Percentiles rank a stretch among this genome's conserved stretches.
Evolutionary conservation across 1,140 invertebrate species (phyloP).

Genomic region (Oppia nitens): DNA sequence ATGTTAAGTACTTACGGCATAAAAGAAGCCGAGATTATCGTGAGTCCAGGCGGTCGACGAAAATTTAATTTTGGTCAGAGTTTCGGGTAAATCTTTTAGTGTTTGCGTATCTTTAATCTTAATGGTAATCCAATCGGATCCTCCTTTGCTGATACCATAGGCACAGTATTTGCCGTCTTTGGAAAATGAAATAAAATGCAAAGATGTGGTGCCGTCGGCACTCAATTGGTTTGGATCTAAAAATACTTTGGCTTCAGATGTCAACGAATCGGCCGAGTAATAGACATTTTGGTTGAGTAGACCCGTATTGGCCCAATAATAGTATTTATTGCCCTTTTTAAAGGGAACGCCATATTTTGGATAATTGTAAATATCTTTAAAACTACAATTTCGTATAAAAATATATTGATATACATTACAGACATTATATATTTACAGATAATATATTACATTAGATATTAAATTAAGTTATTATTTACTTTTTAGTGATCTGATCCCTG

Average conservation of each 20-base stretch:
- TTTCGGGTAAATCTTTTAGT: constrained; percentile 67
- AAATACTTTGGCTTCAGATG: constrained; percentile 57
- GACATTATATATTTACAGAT: background rate
- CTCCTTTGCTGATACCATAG: constrained; percentile 75
- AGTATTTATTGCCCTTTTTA: constrained; percentile 66
- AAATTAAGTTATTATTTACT: constrained; percentile 55
- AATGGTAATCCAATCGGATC: constrained; percentile 89
- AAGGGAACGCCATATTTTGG: constrained; percentile 79
- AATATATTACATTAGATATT: constrained; percentile 25
- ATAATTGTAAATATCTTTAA: constrained; percentile 44
- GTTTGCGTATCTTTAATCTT: constrained; percentile 31
- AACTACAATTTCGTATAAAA: constrained; percentile 7
- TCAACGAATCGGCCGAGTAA: constrained; percentile 67
- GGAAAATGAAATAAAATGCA: constrained; percentile 62
- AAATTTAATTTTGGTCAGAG: constrained; percentile 79
- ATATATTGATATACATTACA: background rate
- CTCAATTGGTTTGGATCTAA: constrained; percentile 85
- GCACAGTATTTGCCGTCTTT: constrained; percentile 77
- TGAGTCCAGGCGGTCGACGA: constrained; percentile 80
- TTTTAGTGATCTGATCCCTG: constrained; percentile 41
- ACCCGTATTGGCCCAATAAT: constrained; percentile 85
- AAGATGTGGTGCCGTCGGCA: constrained; percentile 76
- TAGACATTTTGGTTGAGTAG: constrained; percentile 90
- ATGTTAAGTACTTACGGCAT: constrained; percentile 29
- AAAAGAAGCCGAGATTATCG: constrained; percentile 86